These are phyloP conservation scores for Ceratosolen fusciceps DNA, from an alignment of 1,140 invertebrate genomes.

Conservation along the genomic window DNA sequence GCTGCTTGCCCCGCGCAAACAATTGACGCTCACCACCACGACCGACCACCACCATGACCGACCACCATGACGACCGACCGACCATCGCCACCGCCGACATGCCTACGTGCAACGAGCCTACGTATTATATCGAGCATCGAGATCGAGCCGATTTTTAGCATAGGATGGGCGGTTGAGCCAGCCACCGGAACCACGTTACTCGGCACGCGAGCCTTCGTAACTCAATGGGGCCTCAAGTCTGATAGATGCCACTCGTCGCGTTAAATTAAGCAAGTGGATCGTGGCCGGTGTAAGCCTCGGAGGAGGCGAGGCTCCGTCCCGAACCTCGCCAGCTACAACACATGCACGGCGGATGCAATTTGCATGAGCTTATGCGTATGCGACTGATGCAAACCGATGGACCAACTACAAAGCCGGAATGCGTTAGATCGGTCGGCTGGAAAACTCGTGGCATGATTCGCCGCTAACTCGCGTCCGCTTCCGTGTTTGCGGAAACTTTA, in stretches of 20 bases:
- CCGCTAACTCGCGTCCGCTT: neutral
- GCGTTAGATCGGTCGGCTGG: constrained; percentile 22
- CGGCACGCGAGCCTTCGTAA: too few relatives aligned
- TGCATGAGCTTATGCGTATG: constrained; percentile 41
- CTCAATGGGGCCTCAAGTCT: too few relatives aligned
- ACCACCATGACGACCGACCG: neutral
- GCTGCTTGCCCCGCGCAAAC: constrained; percentile 23
- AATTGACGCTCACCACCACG: neutral
- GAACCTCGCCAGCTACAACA: neutral
- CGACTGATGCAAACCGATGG: neutral
- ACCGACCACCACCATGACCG: neutral
- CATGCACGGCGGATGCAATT: constrained; percentile 21
- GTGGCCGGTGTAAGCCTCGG: neutral
- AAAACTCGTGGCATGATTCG: constrained; percentile 27
- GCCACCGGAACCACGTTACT: too few relatives aligned
- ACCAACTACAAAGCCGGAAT: constrained; percentile 34
- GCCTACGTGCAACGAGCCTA: too few relatives aligned
- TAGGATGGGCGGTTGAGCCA: too few relatives aligned
- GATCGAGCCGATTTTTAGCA: neutral
- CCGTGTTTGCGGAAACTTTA: constrained; percentile 11
- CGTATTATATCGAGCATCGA: too few relatives aligned
- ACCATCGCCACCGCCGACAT: neutral
- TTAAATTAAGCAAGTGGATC: too few relatives aligned
- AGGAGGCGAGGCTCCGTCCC: neutral
- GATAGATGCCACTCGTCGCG: too few relatives aligned